Percentiles rank a stretch among this genome's conserved stretches.
phyloP scores from a whole-genome alignment of 2,888 invertebrate species.

The Slavum lentiscoides region DNA sequence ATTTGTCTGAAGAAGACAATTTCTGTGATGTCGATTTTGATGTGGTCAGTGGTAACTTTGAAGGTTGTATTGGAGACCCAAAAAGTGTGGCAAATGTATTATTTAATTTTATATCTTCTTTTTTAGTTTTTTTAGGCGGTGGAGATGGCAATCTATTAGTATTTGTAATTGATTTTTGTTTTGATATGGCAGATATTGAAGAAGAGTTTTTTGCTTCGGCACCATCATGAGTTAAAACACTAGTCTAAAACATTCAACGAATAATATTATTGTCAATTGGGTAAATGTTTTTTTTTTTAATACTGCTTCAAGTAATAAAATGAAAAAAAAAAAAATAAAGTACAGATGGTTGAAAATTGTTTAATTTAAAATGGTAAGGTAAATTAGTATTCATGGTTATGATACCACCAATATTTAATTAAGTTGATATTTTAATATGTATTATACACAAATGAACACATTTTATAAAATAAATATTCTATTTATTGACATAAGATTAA shows the following conservation, averaged over 20 bases:
- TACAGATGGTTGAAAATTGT: neutral
- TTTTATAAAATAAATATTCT: no score
- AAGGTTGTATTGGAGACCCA: constrained; percentile 64
- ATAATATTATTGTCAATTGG: neutral
- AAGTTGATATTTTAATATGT: neutral
- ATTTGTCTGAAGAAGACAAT: constrained; percentile 51
- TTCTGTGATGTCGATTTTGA: constrained; percentile 71
- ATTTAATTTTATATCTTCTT: constrained; percentile 59
- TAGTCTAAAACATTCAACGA: constrained; percentile 31
- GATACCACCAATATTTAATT: neutral
- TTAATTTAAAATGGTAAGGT: neutral
- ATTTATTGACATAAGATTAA: neutral
- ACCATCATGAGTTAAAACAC: constrained; percentile 44
- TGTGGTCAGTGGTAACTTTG: constrained; percentile 70
- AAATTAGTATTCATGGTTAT: neutral
- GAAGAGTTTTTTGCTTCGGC: constrained; percentile 41
- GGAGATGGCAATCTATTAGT: constrained; percentile 46
- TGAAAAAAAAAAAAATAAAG: neutral
- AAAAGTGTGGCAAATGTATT: constrained; percentile 79
- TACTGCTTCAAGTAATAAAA: no score
- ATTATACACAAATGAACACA: neutral
- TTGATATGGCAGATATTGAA: constrained; percentile 49
- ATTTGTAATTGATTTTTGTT: constrained; percentile 48
- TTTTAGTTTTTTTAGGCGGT: constrained; percentile 54
- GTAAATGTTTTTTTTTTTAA: neutral